phyloP scores from a whole-genome alignment of 2,797 vertebrate species.

The Spea hammondii region DNA sequence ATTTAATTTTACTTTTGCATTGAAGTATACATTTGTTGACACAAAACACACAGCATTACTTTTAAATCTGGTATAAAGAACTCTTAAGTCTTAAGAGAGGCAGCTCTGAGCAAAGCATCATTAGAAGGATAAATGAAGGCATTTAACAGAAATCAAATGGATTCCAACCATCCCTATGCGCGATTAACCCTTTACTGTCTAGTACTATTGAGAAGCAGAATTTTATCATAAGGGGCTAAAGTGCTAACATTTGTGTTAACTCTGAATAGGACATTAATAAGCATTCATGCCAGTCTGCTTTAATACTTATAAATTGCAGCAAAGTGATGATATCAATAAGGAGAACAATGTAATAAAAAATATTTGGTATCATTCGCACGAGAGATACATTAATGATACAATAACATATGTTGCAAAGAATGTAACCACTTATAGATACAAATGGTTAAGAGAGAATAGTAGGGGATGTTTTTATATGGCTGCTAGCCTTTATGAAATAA shows the following conservation, averaged over 20 bases:
- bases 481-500: no score
- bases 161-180: neutral
- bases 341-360: no score
- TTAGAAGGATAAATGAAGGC: neutral
- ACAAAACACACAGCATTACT: no score
- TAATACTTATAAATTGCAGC: no score
- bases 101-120: neutral
- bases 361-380: no score
- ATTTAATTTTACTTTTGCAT: slow-evolving; percentile 1
- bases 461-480: no score
- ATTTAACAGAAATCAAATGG: neutral
- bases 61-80: neutral
- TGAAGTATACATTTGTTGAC: neutral
- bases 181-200: neutral
- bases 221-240: neutral
- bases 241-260: neutral
- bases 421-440: no score
- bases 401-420: no score
- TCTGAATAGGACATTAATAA: neutral
- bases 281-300: neutral
- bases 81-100: no score
- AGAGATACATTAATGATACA: no score
- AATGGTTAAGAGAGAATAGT: no score
- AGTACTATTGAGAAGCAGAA: neutral
- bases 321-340: no score